Evolutionary conservation across 2,113 vertebrate species (phyloP).

Genomic region (Lampris megalopsis): DNA sequence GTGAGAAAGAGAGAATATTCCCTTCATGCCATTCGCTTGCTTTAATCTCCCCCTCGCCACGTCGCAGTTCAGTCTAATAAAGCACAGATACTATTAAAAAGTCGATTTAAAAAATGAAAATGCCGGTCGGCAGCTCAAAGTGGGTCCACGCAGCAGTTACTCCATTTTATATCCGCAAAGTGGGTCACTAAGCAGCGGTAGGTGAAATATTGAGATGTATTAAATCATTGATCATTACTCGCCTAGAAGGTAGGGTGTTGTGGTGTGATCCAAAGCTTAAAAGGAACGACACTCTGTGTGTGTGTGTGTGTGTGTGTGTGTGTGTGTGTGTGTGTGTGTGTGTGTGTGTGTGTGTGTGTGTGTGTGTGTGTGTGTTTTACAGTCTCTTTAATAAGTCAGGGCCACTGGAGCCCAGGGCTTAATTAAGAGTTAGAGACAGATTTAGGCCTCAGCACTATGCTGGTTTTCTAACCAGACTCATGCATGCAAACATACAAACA

Average conservation of each 20-base stretch:
- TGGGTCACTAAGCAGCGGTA: constrained; percentile 71
- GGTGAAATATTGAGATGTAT: constrained; percentile 73
- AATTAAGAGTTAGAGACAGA: constrained; percentile 77
- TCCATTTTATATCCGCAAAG: constrained; percentile 61
- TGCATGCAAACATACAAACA: constrained; percentile 1
- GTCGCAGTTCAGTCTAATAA: constrained; percentile 6
- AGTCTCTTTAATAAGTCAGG: constrained; percentile 72
- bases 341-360: neutral
- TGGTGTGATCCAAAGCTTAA: constrained; percentile 38
- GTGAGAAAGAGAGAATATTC: no score
- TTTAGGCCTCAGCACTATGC: constrained; percentile 61
- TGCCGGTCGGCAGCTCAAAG: constrained; percentile 23
- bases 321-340: constrained; percentile 35
- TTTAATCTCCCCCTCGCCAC: no score
- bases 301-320: neutral
- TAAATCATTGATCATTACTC: constrained; percentile 55
- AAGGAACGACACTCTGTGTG: constrained; percentile 1
- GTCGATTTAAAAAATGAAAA: constrained; percentile 48
- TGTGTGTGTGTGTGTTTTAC: constrained; percentile 25
- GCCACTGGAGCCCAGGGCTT: constrained; percentile 76
- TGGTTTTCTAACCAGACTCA: constrained; percentile 45
- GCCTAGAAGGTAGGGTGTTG: constrained; percentile 58
- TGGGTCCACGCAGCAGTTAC: constrained; percentile 43
- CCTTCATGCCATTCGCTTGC: no score
- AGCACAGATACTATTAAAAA: constrained; percentile 45